Evolutionary conservation across 1,140 invertebrate genomes (phyloP).

Genomic region (Stratiolaelaps scimitus): DNA sequence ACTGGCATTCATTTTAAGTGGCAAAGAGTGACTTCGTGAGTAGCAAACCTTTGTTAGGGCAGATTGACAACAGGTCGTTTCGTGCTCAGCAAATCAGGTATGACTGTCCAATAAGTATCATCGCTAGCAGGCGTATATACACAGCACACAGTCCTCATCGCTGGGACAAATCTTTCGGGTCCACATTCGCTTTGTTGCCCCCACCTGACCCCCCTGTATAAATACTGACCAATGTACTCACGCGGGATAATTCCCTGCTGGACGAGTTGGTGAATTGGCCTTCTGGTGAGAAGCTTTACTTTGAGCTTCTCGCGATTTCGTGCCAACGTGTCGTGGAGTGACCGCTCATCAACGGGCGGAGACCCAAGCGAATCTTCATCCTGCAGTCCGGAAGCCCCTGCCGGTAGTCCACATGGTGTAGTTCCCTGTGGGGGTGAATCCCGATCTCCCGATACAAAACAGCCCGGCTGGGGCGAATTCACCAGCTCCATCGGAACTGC

Average conservation of each 20-base stretch:
- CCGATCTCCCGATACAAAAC: background rate
- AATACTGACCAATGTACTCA: slow-evolving; percentile 52
- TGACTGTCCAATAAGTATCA: slow-evolving; percentile 19
- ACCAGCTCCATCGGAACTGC: slow-evolving; percentile 11
- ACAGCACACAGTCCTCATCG: background rate
- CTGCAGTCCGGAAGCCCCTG: background rate
- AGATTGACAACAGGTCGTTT: too few species aligned
- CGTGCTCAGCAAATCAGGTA: slow-evolving; percentile 18
- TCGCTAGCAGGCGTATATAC: too few species aligned
- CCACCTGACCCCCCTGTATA: background rate
- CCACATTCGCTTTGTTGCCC: too few species aligned
- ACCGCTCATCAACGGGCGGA: slow-evolving; percentile 17
- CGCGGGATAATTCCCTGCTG: slow-evolving; percentile 95
- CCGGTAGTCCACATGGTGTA: too few species aligned
- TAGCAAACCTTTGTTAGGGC: too few species aligned
- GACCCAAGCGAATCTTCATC: slow-evolving; percentile 15
- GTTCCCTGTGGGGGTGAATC: background rate
- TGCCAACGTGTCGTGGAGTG: slow-evolving; percentile 12
- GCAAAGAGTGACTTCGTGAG: too few species aligned
- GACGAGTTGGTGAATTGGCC: slow-evolving; percentile 84
- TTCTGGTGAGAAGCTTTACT: slow-evolving; percentile 84
- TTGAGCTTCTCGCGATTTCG: slow-evolving; percentile 49
- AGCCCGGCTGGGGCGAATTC: slow-evolving; percentile 3
- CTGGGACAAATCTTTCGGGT: too few species aligned
- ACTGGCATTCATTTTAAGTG: too few species aligned